Conservation (phyloP, 2,888 invertebrate species). For the Pristionchus mayeri region DNA sequence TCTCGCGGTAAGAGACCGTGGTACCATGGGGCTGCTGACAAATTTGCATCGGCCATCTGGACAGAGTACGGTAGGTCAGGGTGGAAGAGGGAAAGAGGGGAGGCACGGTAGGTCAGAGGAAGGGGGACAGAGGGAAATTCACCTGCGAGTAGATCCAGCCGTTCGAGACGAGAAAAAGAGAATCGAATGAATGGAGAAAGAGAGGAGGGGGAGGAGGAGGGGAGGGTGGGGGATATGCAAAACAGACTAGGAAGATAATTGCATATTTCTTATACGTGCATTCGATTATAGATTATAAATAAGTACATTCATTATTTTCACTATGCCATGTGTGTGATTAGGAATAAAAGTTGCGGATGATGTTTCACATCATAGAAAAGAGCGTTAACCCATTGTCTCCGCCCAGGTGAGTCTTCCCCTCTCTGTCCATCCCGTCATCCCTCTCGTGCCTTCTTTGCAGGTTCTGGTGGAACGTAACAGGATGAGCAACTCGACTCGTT, state of each 20-base stretch:
- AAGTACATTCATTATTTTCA: too few relatives aligned
- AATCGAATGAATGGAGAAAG: conserved; percentile 74
- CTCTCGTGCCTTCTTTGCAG: conserved; percentile 78
- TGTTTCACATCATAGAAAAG: conserved; percentile 89
- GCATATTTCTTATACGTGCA: conserved; percentile 30
- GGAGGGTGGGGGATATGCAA: background rate
- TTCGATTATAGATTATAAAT: too few relatives aligned
- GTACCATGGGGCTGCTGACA: too few relatives aligned
- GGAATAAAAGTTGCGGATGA: conserved; percentile 89
- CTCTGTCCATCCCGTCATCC: background rate
- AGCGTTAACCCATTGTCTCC: conserved; percentile 89
- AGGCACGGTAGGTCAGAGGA: too few relatives aligned
- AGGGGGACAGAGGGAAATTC: too few relatives aligned
- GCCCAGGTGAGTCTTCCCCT: conserved; percentile 86
- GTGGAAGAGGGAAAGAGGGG: too few relatives aligned
- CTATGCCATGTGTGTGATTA: background rate
- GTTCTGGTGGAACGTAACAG: conserved; percentile 83
- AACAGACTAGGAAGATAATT: conserved; percentile 86
- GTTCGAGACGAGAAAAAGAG: too few relatives aligned
- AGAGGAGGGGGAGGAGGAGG: conserved; percentile 69
- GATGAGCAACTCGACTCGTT: too few relatives aligned
- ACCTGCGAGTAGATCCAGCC: too few relatives aligned
- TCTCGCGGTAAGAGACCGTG: too few relatives aligned
- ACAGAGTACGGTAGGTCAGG: too few relatives aligned
- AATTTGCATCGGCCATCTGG: too few relatives aligned